Base-by-base conservation (phyloP, 2,797 vertebrate species). In the Dallia pectoralis region DNA sequence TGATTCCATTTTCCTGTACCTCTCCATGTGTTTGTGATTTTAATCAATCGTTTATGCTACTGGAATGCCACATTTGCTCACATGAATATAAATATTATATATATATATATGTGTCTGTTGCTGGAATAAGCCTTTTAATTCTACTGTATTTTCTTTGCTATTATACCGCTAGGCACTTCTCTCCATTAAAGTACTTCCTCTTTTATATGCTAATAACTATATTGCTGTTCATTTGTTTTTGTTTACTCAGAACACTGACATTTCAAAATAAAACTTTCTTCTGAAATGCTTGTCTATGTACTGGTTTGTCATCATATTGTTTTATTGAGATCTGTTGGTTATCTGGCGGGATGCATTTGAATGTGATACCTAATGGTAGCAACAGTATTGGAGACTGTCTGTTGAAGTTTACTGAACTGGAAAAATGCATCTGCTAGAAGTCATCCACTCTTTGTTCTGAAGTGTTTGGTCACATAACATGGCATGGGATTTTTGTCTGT, bases 141-240 rank as follows among this genome's bases (percentile, higher is more conserved):
- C 79, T 80, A 75, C 72, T 86, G 75, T 85, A 79, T 77, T 79
- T 73, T 73, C 74, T 40, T 90, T 79, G 64, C 82, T 93, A 89
- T 90, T 76, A 91, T 89, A 91, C 88, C 56, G 82, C 87, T 88
- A 94, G 94, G 90, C 0, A 79, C 76, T 77, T 91, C 85, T 4
- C 86, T 85, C 87, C 93, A 91, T 92, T 91, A 93, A 91, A 91
- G 89, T 91, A 93, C 36, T 40, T 82, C 25, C 94, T 92, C 91
- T 96, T 96, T 95, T 94, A 94, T 94, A 95, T 93, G 94, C 93
- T 93, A 94, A 95, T 95, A 95, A 95, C 95, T 95, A 94, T 94
- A 95, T 94, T 90, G 92, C 94, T 93, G 92, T 94, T 93, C 90
- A 82, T 85, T 85, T 79, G 71, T 82, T 82, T 86, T 82, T 81